phyloP scores from a whole-genome alignment of 2,113 vertebrate species.

The human region DNA sequence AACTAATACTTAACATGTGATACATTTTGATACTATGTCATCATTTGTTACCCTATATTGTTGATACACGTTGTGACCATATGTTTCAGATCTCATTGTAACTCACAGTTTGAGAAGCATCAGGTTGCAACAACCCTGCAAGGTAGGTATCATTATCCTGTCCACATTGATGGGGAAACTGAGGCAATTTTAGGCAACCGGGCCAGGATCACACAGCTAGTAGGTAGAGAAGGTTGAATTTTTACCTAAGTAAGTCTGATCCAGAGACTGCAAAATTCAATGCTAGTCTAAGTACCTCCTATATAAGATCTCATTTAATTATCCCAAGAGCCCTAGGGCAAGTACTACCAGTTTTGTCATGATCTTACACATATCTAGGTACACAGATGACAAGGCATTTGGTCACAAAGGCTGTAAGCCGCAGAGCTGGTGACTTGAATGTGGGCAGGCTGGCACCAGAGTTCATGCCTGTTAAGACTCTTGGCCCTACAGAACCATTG shows the following conservation, averaged over 20 bases:
- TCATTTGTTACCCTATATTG: too few species aligned
- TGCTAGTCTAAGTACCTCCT: background rate
- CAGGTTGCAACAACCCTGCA: background rate
- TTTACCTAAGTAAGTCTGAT: background rate
- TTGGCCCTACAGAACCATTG: background rate
- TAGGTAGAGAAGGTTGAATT: background rate
- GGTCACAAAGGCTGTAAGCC: too few species aligned
- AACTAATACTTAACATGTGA: background rate
- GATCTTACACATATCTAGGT: background rate
- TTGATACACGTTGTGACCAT: background rate
- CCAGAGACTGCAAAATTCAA: background rate
- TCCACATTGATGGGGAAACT: background rate
- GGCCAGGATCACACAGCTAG: background rate
- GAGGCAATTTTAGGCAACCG: background rate
- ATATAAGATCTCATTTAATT: background rate
- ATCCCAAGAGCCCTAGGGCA: background rate
- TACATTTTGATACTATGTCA: background rate
- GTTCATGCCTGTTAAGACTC: background rate
- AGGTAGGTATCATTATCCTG: background rate
- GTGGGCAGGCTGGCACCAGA: background rate
- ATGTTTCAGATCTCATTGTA: background rate
- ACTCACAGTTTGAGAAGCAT: background rate
- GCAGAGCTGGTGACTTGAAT: background rate
- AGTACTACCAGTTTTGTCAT: background rate
- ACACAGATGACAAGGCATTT: background rate